Conservation (phyloP, 2,888 invertebrate genomes). For the Amphipyra tragopoginis region DNA sequence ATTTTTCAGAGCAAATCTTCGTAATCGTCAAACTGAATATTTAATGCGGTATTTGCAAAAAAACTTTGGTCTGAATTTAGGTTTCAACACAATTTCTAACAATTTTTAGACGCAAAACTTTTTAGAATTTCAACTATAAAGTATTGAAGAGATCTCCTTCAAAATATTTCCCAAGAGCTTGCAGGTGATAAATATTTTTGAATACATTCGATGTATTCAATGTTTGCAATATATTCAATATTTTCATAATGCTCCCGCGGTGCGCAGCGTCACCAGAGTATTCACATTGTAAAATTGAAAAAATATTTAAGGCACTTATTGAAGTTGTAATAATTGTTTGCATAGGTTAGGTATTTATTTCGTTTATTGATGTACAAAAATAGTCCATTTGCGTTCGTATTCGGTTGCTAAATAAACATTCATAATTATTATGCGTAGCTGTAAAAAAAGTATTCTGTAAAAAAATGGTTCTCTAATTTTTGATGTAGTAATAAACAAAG, state of each 20-base stretch:
- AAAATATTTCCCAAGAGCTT: constrained; percentile 47
- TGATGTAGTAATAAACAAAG: too few relatives aligned
- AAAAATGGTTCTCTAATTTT: too few relatives aligned
- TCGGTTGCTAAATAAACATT: too few relatives aligned
- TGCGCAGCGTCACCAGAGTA: constrained; percentile 7
- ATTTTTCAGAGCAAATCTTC: background rate
- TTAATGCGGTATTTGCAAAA: background rate
- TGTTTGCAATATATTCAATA: constrained; percentile 51
- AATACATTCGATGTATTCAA: constrained; percentile 38
- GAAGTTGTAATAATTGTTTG: background rate
- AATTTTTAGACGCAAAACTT: constrained; percentile 14
- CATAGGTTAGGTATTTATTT: background rate
- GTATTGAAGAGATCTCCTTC: constrained; percentile 34
- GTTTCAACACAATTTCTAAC: constrained; percentile 24
- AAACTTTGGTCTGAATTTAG: background rate
- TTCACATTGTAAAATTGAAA: constrained; percentile 29
- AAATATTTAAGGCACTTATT: constrained; percentile 6
- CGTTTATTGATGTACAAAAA: too few relatives aligned
- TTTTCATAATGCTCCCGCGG: constrained; percentile 31
- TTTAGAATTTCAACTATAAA: constrained; percentile 34
- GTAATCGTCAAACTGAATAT: constrained; percentile 1
- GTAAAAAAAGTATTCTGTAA: too few relatives aligned
- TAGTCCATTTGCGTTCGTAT: too few relatives aligned
- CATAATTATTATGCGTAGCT: too few relatives aligned
- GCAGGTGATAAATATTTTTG: constrained; percentile 54